These are phyloP conservation scores for Antechinus flavipes DNA, from an alignment of 2,113 vertebrate species.

Conservation along the genomic window DNA sequence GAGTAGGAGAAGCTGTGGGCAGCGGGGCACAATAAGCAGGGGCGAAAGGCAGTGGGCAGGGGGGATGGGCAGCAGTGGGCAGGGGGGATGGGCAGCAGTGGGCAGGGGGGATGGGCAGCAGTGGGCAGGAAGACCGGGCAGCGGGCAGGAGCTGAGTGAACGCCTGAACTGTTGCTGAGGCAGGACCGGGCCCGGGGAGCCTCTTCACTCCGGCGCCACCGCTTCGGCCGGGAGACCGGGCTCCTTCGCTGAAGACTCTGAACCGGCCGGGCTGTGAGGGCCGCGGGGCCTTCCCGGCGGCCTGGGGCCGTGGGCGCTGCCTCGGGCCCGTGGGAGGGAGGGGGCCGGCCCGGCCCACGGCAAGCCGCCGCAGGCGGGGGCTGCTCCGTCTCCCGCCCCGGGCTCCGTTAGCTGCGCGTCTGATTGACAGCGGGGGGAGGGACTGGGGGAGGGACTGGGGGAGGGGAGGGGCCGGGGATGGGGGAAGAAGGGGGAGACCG, in stretches of 20 bases:
- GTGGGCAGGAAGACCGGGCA: neutral
- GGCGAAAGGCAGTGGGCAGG: neutral
- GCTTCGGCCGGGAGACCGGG: no score
- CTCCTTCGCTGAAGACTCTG: neutral
- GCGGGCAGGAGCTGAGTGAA: neutral
- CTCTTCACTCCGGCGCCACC: neutral
- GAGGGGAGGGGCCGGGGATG: no score
- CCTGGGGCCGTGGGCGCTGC: neutral
- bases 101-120: neutral
- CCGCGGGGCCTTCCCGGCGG: no score
- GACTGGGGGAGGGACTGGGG: no score
- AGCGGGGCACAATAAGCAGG: neutral
- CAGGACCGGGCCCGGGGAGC: neutral
- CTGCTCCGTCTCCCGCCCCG: no score
- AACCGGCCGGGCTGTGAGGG: no score
- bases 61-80: neutral
- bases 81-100: neutral
- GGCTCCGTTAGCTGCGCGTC: no score
- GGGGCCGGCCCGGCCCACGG: no score
- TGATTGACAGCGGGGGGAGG: no score
- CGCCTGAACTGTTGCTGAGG: neutral
- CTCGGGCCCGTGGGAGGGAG: no score
- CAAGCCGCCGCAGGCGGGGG: no score
- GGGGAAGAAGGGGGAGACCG: no score
- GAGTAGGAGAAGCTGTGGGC: neutral